These are phyloP conservation scores for Caenorhabditis drosophilae DNA, from an alignment of 2,888 invertebrate species.

Conservation along the genomic window DNA sequence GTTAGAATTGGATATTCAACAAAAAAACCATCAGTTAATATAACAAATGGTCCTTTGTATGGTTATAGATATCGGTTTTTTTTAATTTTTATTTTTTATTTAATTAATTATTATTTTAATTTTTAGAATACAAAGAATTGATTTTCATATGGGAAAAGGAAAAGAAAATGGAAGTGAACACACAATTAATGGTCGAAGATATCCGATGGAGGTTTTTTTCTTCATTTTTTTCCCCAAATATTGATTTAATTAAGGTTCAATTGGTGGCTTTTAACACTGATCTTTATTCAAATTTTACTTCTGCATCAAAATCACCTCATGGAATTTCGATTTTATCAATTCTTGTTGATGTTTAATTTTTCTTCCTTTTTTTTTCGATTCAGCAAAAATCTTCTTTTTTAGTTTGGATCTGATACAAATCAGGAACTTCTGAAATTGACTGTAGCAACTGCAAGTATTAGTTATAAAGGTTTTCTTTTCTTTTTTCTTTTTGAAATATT, in stretches of 20 bases:
- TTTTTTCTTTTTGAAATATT: conserved; percentile 1
- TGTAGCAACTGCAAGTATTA: conserved; percentile 45
- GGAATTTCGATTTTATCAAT: conserved; percentile 92
- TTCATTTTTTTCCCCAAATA: no score
- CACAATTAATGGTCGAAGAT: conserved; percentile 90
- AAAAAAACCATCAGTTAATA: conserved; percentile 77
- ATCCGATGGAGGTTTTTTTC: conserved; percentile 98
- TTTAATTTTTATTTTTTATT: no score
- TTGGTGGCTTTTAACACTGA: conserved; percentile 97
- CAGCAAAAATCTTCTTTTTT: conserved; percentile 8
- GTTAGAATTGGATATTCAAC: conserved; percentile 52
- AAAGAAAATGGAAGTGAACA: conserved; percentile 91
- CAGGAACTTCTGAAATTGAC: conserved; percentile 57
- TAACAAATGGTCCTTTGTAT: conserved; percentile 53
- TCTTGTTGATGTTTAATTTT: conserved; percentile 84
- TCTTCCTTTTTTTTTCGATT: neutral
- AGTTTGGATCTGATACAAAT: conserved; percentile 53
- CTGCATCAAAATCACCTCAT: conserved; percentile 89
- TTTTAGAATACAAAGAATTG: conserved; percentile 54
- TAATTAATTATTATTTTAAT: conserved; percentile 10
- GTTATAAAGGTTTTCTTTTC: conserved; percentile 24
- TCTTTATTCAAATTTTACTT: conserved; percentile 91
- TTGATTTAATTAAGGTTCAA: no score
- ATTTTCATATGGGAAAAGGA: conserved; percentile 83
- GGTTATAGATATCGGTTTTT: conserved; percentile 48